These are phyloP conservation scores for Phaenicophaeus curvirostris DNA, from an alignment of 2,797 vertebrate species.

Conservation along the genomic window DNA sequence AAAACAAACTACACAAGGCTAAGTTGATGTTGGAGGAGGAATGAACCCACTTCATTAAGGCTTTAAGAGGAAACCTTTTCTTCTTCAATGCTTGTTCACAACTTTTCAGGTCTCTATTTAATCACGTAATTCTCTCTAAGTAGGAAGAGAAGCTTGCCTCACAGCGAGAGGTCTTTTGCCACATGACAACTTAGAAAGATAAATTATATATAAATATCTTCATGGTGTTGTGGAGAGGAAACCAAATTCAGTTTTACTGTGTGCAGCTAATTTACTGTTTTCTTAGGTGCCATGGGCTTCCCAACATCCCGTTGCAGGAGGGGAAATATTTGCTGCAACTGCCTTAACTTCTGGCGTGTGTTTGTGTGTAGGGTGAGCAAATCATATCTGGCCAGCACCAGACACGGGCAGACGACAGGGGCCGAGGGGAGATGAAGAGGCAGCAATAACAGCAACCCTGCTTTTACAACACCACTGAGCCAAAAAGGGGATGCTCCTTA, in stretches of 20 bases:
- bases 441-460: not conserved
- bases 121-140: slow-evolving; percentile 95
- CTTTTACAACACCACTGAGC: not conserved
- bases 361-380: not conserved
- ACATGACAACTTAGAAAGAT: slow-evolving; percentile 92
- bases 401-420: not conserved
- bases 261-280: slow-evolving; percentile 65
- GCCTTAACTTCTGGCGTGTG: not conserved
- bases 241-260: slow-evolving; percentile 82
- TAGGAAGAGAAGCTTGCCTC: slow-evolving; percentile 89
- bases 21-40: slow-evolving; percentile 94
- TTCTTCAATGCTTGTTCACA: slow-evolving; percentile 90
- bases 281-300: slow-evolving; percentile 31
- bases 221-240: slow-evolving; percentile 72
- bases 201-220: slow-evolving; percentile 93
- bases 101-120: slow-evolving; percentile 96
- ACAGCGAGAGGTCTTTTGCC: slow-evolving; percentile 90
- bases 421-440: not conserved
- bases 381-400: not conserved
- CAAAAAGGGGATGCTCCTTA: not conserved
- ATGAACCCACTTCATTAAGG: slow-evolving; percentile 97
- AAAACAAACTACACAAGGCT: slow-evolving; percentile 96
- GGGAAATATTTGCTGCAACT: not conserved
- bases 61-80: slow-evolving; percentile 94
- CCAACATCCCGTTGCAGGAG: fast-evolving